A percentile compares a stretch with the other conserved stretches of the same genome.
Conservation (phyloP, 2,797 vertebrate species). For the Melanotaenia pygmaea region DNA sequence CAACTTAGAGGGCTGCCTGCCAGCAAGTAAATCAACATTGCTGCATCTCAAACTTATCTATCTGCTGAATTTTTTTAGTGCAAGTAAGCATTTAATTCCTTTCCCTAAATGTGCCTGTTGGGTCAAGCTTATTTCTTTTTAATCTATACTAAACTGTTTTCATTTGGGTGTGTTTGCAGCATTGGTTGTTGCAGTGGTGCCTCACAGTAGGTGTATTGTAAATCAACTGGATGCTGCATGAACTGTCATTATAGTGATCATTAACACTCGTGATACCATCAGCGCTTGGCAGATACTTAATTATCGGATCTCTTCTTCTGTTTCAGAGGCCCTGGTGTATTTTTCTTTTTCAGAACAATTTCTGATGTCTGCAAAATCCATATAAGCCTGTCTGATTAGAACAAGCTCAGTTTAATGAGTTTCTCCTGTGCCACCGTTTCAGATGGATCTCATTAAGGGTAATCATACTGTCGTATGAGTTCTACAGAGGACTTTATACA, state of each 20-base stretch:
- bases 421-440: constrained; percentile 77
- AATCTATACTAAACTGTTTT: constrained; percentile 65
- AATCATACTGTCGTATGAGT: constrained; percentile 82
- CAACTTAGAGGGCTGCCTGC: constrained; percentile 82
- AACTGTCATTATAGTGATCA: constrained; percentile 85
- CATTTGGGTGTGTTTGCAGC: constrained; percentile 65
- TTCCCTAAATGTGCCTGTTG: constrained; percentile 49
- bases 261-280: constrained; percentile 85
- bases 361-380: constrained; percentile 81
- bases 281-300: constrained; percentile 82
- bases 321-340: constrained; percentile 78
- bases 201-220: constrained; percentile 78
- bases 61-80: constrained; percentile 51
- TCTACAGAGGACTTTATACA: constrained; percentile 75
- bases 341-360: constrained; percentile 80
- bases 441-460: constrained; percentile 83
- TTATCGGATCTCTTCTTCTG: constrained; percentile 78
- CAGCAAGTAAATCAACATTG: constrained; percentile 74
- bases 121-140: constrained; percentile 62
- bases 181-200: constrained; percentile 74
- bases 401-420: constrained; percentile 81
- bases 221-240: constrained; percentile 81
- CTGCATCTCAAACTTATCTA: constrained; percentile 76
- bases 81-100: constrained; percentile 70
- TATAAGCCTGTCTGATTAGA: constrained; percentile 85